phyloP scores from a whole-genome alignment of 2,888 invertebrate genomes.

The Phengaris arion region DNA sequence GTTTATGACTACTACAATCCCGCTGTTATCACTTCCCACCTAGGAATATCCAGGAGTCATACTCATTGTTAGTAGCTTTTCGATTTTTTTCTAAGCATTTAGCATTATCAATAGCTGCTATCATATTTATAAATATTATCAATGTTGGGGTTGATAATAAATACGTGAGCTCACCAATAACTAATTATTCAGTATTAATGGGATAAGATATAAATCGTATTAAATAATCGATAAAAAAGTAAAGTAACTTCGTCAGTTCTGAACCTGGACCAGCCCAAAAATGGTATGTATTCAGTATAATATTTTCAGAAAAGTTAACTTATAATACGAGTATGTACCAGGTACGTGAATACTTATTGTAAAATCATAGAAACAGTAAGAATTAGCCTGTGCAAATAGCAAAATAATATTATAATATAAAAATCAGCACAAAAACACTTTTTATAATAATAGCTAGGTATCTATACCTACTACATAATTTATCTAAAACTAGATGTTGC shows the following conservation, averaged over 20 bases:
- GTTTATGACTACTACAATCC: too few relatives aligned
- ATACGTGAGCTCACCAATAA: conserved; percentile 37
- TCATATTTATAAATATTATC: conserved; percentile 18
- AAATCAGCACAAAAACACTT: too few relatives aligned
- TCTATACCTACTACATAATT: too few relatives aligned
- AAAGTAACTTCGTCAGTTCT: conserved; percentile 39
- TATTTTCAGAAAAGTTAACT: conserved; percentile 16
- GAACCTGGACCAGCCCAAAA: conserved; percentile 49
- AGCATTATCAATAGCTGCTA: conserved; percentile 23
- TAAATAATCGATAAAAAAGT: conserved; percentile 32
- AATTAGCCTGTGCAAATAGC: too few relatives aligned
- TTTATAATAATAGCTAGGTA: too few relatives aligned
- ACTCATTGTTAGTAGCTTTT: conserved; percentile 39
- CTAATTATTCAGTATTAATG: conserved; percentile 44
- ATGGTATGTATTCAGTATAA: conserved; percentile 55
- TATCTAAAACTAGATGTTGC: too few relatives aligned
- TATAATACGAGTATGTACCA: not conserved
- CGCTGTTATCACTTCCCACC: too few relatives aligned
- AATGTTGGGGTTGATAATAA: conserved; percentile 25
- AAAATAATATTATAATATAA: too few relatives aligned
- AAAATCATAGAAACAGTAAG: not conserved
- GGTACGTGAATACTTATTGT: not conserved
- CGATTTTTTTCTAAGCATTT: conserved; percentile 27
- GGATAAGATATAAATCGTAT: conserved; percentile 55
- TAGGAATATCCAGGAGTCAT: too few relatives aligned